Conservation (phyloP, 1,140 invertebrate genomes). For the Chelonus insularis region DNA sequence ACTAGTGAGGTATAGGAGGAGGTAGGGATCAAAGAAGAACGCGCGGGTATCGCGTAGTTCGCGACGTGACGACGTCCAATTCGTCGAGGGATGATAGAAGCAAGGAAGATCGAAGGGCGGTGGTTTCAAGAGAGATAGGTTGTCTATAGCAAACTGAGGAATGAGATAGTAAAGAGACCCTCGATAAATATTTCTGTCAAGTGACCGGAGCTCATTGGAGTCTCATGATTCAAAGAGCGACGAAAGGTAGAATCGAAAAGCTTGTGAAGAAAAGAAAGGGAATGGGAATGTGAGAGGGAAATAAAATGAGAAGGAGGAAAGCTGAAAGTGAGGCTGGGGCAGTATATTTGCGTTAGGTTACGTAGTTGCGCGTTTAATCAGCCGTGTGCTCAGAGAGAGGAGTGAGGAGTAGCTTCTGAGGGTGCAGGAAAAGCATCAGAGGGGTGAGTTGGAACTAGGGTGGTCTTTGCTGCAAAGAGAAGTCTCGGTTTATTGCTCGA, state of each 20-base stretch:
- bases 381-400: slow-evolving; percentile 46
- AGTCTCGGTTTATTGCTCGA: slow-evolving; percentile 32
- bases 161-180: slow-evolving; percentile 36
- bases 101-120: background rate
- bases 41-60: slow-evolving; percentile 20
- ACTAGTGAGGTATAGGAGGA: slow-evolving; percentile 38
- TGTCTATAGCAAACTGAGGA: background rate
- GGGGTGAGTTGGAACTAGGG: background rate
- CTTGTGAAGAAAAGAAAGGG: slow-evolving; percentile 31
- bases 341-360: slow-evolving; percentile 58
- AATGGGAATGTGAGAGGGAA: slow-evolving; percentile 13
- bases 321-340: slow-evolving; percentile 32
- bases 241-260: slow-evolving; percentile 54
- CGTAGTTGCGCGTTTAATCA: slow-evolving; percentile 60
- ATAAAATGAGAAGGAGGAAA: slow-evolving; percentile 15
- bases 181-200: slow-evolving; percentile 61
- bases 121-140: background rate
- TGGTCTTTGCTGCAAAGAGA: slow-evolving; percentile 30
- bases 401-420: slow-evolving; percentile 23
- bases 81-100: slow-evolving; percentile 1
- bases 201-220: slow-evolving; percentile 45
- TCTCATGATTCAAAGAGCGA: slow-evolving; percentile 51
- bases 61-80: slow-evolving; percentile 35
- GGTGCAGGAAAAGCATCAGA: background rate
- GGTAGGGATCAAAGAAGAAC: slow-evolving; percentile 54